Conservation (phyloP, 2,797 vertebrate genomes). For the Acrossocheilus wenchowensis region DNA sequence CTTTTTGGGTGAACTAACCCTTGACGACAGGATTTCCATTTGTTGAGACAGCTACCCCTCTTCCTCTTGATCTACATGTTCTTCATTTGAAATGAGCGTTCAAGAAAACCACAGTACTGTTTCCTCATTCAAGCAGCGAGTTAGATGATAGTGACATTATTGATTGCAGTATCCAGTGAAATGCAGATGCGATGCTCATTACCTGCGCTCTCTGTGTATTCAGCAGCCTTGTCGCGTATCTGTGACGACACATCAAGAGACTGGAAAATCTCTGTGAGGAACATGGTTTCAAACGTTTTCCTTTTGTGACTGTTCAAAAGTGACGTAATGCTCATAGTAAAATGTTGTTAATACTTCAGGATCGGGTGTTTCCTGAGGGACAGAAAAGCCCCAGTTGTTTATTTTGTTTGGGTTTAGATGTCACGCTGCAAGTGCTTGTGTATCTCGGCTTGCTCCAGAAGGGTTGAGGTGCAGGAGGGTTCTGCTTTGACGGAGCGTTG, state of each 20-base stretch:
- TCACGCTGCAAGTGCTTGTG: constrained; percentile 35
- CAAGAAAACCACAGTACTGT: constrained; percentile 1
- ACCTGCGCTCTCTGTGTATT: constrained; percentile 13
- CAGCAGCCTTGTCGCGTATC: constrained; percentile 21
- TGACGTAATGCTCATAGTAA: constrained; percentile 42
- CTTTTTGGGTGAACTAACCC: not conserved
- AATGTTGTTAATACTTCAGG: constrained; percentile 21
- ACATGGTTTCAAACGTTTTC: constrained; percentile 32
- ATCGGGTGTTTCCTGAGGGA: constrained; percentile 9
- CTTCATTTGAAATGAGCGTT: constrained; percentile 28
- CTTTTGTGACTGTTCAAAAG: constrained; percentile 39
- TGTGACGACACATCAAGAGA: constrained; percentile 17
- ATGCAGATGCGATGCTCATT: constrained; percentile 3
- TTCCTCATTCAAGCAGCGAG: constrained; percentile 17
- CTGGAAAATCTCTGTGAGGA: constrained; percentile 38
- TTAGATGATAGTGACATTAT: constrained; percentile 23
- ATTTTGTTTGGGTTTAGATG: constrained; percentile 20
- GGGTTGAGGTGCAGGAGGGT: constrained; percentile 34
- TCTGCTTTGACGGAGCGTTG: constrained; percentile 41
- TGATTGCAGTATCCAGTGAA: constrained; percentile 16
- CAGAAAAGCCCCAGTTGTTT: not conserved
- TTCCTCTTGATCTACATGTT: constrained; percentile 6
- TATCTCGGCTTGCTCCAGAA: constrained; percentile 42
- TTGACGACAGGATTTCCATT: not conserved
- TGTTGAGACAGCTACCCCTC: not conserved